Conservation (phyloP, 2,113 vertebrate genomes). For the Dromaius novaehollandiae region DNA sequence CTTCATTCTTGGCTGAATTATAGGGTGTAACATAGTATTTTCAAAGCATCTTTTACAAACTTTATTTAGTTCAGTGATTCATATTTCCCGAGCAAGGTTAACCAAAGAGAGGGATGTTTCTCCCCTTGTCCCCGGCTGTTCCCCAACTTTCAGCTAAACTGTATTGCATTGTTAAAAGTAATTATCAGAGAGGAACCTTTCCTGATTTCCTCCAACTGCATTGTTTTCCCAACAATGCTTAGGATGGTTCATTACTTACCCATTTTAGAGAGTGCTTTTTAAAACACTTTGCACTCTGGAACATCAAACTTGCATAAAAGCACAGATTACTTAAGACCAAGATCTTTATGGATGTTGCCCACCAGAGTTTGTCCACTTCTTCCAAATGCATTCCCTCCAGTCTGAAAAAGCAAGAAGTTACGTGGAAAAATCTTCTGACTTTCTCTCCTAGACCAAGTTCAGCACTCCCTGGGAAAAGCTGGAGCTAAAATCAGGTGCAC, state of each 20-base stretch:
- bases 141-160: slow-evolving; percentile 6
- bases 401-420: not conserved
- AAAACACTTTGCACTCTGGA: not conserved
- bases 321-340: not conserved
- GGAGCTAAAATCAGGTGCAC: not conserved
- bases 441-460: not conserved
- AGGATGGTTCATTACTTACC: not conserved
- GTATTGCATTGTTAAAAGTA: slow-evolving; percentile 6
- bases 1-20: slow-evolving; percentile 45
- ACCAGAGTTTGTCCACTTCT: not conserved
- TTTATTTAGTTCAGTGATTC: slow-evolving; percentile 60
- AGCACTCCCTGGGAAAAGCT: not conserved
- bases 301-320: not conserved
- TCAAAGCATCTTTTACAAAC: slow-evolving; percentile 39
- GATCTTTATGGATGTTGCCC: not conserved
- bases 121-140: not conserved
- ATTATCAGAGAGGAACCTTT: slow-evolving; percentile 18
- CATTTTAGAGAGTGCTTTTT: not conserved
- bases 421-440: fast-evolving
- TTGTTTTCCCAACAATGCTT: not conserved
- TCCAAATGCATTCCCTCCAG: not conserved
- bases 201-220: not conserved
- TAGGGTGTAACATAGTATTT: slow-evolving; percentile 42
- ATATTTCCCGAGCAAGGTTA: slow-evolving; percentile 43
- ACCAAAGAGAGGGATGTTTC: slow-evolving; percentile 3